A percentile compares a stretch with the other conserved stretches of the same genome.
phyloP scores from a whole-genome alignment of 2,113 vertebrate genomes.

The Takifugu flavidus region DNA sequence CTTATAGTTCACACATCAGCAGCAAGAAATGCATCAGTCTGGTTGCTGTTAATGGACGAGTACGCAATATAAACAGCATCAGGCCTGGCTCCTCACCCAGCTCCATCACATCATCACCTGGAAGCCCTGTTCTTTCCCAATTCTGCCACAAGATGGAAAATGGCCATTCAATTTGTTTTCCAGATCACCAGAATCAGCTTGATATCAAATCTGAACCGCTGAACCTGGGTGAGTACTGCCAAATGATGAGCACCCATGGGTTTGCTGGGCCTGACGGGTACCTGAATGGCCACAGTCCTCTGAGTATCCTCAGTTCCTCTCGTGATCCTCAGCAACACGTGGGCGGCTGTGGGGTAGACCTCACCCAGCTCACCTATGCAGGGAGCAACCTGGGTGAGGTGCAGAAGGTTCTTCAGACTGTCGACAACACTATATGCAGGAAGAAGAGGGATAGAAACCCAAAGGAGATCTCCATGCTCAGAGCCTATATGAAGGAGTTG shows the following conservation, averaged over 20 bases:
- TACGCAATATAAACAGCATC: conserved; percentile 85
- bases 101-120: conserved; percentile 95
- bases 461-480: conserved; percentile 95
- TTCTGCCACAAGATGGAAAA: conserved; percentile 98
- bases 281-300: conserved; percentile 93
- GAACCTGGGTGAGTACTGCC: conserved; percentile 94
- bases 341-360: conserved; percentile 86
- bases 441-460: conserved; percentile 99
- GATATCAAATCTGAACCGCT: conserved; percentile 93
- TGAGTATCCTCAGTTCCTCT: conserved; percentile 80
- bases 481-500: conserved; percentile 97
- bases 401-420: conserved; percentile 98
- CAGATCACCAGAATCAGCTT: conserved; percentile 84
- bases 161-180: conserved; percentile 90
- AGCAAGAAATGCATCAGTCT: conserved; percentile 99
- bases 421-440: conserved; percentile 98
- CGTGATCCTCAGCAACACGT: conserved; percentile 95
- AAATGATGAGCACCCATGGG: conserved; percentile 86
- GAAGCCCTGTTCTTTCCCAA: conserved; percentile 95
- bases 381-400: conserved; percentile 92
- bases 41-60: conserved; percentile 94
- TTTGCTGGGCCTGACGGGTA: conserved; percentile 87
- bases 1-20: conserved; percentile 99
- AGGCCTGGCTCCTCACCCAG: conserved; percentile 97
- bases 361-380: conserved; percentile 86